Conservation (phyloP, 1,140 invertebrate species). For the Ganaspis sp. region DNA sequence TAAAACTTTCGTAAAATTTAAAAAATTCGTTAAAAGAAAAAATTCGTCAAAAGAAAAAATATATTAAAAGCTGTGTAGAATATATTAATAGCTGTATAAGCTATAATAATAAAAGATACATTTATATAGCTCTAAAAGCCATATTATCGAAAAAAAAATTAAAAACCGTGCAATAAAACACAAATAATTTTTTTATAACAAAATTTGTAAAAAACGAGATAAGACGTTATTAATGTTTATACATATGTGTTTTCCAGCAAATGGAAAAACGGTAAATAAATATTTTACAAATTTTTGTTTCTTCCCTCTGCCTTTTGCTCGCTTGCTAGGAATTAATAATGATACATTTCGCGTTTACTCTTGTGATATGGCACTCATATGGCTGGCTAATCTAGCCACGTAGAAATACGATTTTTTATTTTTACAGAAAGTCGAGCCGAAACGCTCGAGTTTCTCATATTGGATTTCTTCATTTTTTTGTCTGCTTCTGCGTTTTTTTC, state of each 20-base stretch:
- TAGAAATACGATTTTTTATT: slow-evolving; percentile 58
- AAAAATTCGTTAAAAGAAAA: too few relatives aligned
- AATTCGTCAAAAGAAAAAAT: not conserved
- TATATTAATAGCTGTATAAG: too few relatives aligned
- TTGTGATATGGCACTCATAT: slow-evolving; percentile 69
- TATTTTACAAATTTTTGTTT: slow-evolving; percentile 63
- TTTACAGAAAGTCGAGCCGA: slow-evolving; percentile 37
- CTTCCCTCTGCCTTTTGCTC: slow-evolving; percentile 32
- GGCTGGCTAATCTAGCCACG: slow-evolving; percentile 66
- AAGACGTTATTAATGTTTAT: slow-evolving; percentile 34
- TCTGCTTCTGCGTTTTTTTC: not conserved
- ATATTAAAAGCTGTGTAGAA: too few relatives aligned
- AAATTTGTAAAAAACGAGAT: not conserved
- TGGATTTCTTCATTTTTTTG: slow-evolving; percentile 3
- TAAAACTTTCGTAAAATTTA: not conserved
- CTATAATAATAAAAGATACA: too few relatives aligned
- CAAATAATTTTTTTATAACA: slow-evolving; percentile 7
- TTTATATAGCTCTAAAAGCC: too few relatives aligned
- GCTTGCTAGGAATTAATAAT: slow-evolving; percentile 53
- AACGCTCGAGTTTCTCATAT: slow-evolving; percentile 42
- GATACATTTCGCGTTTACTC: slow-evolving; percentile 40
- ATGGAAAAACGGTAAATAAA: slow-evolving; percentile 60
- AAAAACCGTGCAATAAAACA: slow-evolving; percentile 24
- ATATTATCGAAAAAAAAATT: slow-evolving; percentile 31
- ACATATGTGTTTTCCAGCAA: slow-evolving; percentile 6